Conservation (phyloP, 2,888 invertebrate genomes). For the Chymomyza caudatula region DNA sequence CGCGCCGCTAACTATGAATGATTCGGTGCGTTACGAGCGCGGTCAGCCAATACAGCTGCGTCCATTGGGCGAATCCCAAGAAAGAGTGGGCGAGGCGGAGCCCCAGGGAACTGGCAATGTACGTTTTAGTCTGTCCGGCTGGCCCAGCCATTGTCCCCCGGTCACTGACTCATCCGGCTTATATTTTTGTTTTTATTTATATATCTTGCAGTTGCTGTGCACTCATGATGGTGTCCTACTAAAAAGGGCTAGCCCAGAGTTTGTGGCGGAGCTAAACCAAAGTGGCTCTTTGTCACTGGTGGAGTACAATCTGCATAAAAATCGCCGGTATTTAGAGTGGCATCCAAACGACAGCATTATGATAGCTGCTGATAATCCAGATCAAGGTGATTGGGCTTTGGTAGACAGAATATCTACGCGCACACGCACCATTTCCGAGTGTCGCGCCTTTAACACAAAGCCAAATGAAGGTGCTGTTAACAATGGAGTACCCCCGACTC, state of each 20-base stretch:
- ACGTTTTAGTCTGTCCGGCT: conserved; percentile 31
- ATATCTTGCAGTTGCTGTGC: conserved; percentile 82
- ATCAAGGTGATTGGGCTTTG: conserved; percentile 89
- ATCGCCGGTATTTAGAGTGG: conserved; percentile 88
- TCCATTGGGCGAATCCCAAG: conserved; percentile 52
- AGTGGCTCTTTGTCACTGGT: conserved; percentile 77
- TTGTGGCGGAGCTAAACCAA: conserved; percentile 82
- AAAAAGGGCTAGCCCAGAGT: conserved; percentile 82
- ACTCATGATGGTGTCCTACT: conserved; percentile 89
- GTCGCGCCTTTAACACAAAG: conserved; percentile 76
- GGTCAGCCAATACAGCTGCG: conserved; percentile 64
- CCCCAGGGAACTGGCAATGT: conserved; percentile 60
- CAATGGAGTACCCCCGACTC: conserved; percentile 33
- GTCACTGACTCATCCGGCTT: conserved; percentile 46
- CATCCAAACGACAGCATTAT: conserved; percentile 85
- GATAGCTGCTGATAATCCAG: conserved; percentile 87
- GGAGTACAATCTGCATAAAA: conserved; percentile 73
- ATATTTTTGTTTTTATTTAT: not conserved
- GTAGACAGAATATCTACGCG: conserved; percentile 83
- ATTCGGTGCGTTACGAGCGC: conserved; percentile 68
- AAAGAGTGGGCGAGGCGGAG: conserved; percentile 31
- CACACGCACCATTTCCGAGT: conserved; percentile 76
- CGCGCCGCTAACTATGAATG: conserved; percentile 54
- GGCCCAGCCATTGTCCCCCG: not conserved
- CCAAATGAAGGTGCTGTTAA: conserved; percentile 51